These are phyloP conservation scores for Cygnus atratus DNA, from an alignment of 2,113 vertebrate species.

Conservation along the genomic window DNA sequence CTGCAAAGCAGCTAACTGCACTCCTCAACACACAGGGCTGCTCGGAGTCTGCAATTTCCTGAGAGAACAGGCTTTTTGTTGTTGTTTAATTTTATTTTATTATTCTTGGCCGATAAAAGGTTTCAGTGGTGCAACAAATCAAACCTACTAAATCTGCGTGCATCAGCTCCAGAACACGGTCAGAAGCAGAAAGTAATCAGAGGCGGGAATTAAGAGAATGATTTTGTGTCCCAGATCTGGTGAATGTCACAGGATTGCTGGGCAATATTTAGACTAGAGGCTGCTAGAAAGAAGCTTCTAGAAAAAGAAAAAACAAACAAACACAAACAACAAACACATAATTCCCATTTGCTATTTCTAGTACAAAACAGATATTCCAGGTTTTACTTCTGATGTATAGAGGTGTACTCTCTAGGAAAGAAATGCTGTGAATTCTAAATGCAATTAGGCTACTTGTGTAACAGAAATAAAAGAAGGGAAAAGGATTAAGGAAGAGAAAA, in stretches of 20 bases:
- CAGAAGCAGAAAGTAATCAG: slow-evolving; percentile 44
- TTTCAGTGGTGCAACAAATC: background rate
- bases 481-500: background rate
- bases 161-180: background rate
- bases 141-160: background rate
- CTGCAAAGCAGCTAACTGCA: background rate
- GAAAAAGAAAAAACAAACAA: background rate
- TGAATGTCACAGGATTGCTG: background rate
- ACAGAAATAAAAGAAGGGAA: background rate
- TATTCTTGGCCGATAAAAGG: background rate
- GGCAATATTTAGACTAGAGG: slow-evolving; percentile 6
- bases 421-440: background rate
- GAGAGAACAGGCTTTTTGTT: background rate
- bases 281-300: slow-evolving; percentile 29
- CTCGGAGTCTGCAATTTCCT: background rate
- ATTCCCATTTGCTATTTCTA: background rate
- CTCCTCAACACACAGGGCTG: background rate
- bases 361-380: background rate
- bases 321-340: background rate
- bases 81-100: background rate
- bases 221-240: slow-evolving; percentile 23
- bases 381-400: background rate
- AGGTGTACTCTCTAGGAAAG: background rate
- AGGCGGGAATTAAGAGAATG: slow-evolving; percentile 48
- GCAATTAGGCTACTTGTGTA: background rate